Conservation (phyloP, 2,113 vertebrate genomes). For the Halichoerus grypus region DNA sequence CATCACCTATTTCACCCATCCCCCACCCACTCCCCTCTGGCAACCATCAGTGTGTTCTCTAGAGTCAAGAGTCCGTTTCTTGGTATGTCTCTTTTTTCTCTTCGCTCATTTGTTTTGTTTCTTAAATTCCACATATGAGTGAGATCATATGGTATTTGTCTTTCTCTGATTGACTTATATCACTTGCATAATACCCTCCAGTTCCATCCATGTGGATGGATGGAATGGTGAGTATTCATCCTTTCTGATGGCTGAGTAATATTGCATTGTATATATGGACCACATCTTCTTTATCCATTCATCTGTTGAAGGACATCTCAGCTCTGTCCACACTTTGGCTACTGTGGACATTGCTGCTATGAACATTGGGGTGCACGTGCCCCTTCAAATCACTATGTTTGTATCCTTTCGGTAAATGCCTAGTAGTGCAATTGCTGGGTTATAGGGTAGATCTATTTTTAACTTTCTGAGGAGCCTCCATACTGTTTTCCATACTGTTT, state of each 20-base stretch:
- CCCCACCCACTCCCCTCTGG: neutral
- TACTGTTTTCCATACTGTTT: accelerated
- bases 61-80: neutral
- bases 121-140: neutral
- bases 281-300: neutral
- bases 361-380: neutral
- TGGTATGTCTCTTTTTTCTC: neutral
- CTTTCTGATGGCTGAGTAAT: neutral
- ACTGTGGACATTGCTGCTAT: neutral
- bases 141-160: neutral
- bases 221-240: neutral
- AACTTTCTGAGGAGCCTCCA: neutral
- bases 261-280: accelerated
- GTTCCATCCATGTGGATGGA: accelerated
- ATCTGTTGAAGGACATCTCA: neutral
- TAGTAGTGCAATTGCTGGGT: neutral
- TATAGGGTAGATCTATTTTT: neutral
- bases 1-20: neutral
- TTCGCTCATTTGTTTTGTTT: neutral
- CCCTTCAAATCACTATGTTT: neutral
- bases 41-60: neutral
- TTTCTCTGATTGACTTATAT: neutral
- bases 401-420: neutral
- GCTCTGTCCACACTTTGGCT: neutral
- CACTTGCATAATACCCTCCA: accelerated